Percentiles rank a stretch among this genome's conserved stretches.
Conservation (phyloP, 1,140 invertebrate genomes). For the Rhynchophorus ferrugineus region DNA sequence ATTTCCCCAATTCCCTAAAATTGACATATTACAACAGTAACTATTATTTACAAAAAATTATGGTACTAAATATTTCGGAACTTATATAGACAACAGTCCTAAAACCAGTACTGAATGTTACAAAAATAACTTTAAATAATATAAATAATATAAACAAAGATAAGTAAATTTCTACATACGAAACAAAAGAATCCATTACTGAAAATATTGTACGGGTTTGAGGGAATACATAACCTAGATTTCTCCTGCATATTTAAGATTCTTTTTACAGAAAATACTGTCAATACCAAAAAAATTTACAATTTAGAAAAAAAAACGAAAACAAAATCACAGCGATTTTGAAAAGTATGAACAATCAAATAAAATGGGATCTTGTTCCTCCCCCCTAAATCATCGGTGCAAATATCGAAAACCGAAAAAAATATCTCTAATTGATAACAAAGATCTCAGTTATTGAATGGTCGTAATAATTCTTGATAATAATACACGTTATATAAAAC, state of each 20-base stretch:
- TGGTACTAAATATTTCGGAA: slow-evolving; percentile 18
- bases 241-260: neutral
- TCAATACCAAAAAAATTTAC: slow-evolving; percentile 6
- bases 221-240: slow-evolving; percentile 1
- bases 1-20: slow-evolving; percentile 42
- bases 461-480: too few species aligned
- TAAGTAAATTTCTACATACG: slow-evolving; percentile 24
- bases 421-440: too few species aligned
- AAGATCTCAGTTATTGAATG: too few species aligned
- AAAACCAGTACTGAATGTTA: slow-evolving; percentile 35
- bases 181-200: slow-evolving; percentile 11
- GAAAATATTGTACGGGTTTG: slow-evolving; percentile 7
- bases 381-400: neutral
- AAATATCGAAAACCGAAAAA: neutral
- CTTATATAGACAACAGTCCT: slow-evolving; percentile 36
- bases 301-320: slow-evolving; percentile 6
- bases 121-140: slow-evolving; percentile 28
- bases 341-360: slow-evolving; percentile 6
- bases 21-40: slow-evolving; percentile 42
- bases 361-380: neutral
- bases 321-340: slow-evolving; percentile 19
- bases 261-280: slow-evolving; percentile 16
- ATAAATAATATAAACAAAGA: slow-evolving; percentile 32
- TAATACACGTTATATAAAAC: too few species aligned
- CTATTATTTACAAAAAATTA: slow-evolving; percentile 38